Base-by-base conservation (phyloP, 92 coral and sea anemone species). In the Porites cylindrica region DNA sequence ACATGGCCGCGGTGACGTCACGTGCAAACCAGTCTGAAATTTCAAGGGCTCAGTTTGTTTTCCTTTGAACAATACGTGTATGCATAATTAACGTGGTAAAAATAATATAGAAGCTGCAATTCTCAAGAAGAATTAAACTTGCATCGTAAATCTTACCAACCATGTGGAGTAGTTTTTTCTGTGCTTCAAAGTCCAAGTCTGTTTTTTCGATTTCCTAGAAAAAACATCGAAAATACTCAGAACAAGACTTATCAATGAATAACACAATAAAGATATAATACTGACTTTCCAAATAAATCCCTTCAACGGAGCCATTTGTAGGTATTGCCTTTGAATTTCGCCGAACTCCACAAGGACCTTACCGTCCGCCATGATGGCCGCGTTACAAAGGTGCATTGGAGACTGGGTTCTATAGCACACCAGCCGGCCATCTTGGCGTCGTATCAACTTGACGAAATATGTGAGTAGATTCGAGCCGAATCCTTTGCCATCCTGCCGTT, bases 241-340 rank as follows among this genome's bases (percentile, higher is more conserved):
- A 29, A 13, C 59, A 56, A 61, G 79, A 67, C n/a, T 58, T 23
- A 51, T 18, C 7, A 20, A 8, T 1, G 51, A 71, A 12, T 21
- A 59, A 18, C 29, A 53, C 2, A n/a, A 70, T 4, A 59, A 66
- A 60, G 10, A 66, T 16, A 61, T 16, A 11, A 69, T 76, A 75
- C 70, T 66, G 51, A 87, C 93, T 81, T 87, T 88, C 93, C 93
- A 94, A 69, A 79, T 75, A 76, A 94, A 94, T 17, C 56, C 14
- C 52, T 94, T 92, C 77, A 92, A 32, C 50, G 90, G 91, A 8
- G 90, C 86, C 90, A 88, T 89, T 84, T 94, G 95, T 43, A 94
- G 53, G 78, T 94, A 94, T 80, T 94, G 97, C 82, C 63, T 83
- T 81, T 94, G 95, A 52, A 91, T 91, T 64, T 73, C 79, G 10